phyloP scores from a whole-genome alignment of 2,888 invertebrate genomes.

The Eremobia ochroleuca region DNA sequence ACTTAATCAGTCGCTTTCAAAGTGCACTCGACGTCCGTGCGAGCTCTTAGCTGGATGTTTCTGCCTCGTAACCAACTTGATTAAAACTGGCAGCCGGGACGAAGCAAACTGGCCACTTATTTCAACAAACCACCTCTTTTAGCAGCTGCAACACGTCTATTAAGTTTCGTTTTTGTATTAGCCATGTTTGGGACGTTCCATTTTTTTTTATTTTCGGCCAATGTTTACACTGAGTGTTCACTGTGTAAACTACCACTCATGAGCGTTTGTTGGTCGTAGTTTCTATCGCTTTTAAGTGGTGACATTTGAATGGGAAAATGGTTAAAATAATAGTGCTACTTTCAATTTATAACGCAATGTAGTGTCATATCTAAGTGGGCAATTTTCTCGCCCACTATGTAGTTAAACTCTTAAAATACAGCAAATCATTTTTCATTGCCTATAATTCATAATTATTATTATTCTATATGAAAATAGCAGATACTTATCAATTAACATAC shows the following conservation, averaged over 20 bases:
- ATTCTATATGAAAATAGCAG: slow-evolving; percentile 21
- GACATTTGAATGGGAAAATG: slow-evolving; percentile 20
- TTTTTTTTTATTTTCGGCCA: slow-evolving; percentile 25
- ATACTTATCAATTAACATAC: slow-evolving; percentile 38
- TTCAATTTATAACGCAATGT: slow-evolving; percentile 25
- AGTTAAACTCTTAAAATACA: slow-evolving; percentile 21
- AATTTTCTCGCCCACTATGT: slow-evolving; percentile 13
- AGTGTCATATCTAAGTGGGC: slow-evolving; percentile 13
- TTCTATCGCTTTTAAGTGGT: slow-evolving; percentile 7
- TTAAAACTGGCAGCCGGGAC: slow-evolving; percentile 81
- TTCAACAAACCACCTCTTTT: slow-evolving; percentile 79
- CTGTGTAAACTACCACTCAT: not conserved
- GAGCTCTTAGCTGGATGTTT: slow-evolving; percentile 74
- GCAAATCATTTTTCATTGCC: slow-evolving; percentile 17
- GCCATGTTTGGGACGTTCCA: slow-evolving; percentile 58
- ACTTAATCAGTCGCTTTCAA: slow-evolving; percentile 81
- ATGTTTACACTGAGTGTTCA: slow-evolving; percentile 22
- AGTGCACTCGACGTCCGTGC: slow-evolving; percentile 79
- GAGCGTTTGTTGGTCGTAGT: not conserved
- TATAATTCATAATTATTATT: slow-evolving; percentile 25
- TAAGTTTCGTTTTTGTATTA: slow-evolving; percentile 71
- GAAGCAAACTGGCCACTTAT: slow-evolving; percentile 79
- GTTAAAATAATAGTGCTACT: slow-evolving; percentile 17
- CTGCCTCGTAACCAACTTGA: slow-evolving; percentile 79
- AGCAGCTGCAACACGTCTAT: slow-evolving; percentile 73